A percentile compares a stretch with the other conserved stretches of the same genome.
phyloP scores from a whole-genome alignment of 2,797 vertebrate species.

The Phoxinus dragarum region DNA sequence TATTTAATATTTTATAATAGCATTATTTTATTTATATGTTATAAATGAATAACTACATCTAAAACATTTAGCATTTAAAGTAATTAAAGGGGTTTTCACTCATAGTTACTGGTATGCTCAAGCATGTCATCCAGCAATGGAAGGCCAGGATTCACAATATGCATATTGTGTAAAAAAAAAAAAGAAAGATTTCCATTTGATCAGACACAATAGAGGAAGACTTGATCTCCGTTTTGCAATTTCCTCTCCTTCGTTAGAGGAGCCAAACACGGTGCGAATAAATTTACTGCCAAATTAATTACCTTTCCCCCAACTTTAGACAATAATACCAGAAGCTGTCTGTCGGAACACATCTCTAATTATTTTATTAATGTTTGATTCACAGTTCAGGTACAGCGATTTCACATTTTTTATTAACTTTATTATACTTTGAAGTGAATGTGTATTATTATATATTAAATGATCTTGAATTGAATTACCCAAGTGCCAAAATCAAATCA shows the following conservation, averaged over 20 bases:
- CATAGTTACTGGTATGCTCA: slow-evolving; percentile 68
- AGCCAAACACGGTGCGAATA: slow-evolving; percentile 75
- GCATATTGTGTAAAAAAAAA: slow-evolving; percentile 75
- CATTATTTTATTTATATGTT: neutral
- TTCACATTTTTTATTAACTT: slow-evolving; percentile 77
- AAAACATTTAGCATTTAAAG: slow-evolving; percentile 23
- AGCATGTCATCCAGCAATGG: slow-evolving; percentile 76
- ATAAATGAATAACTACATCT: slow-evolving; percentile 37
- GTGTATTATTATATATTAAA: slow-evolving; percentile 72
- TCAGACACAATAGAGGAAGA: slow-evolving; percentile 76
- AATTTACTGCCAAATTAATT: slow-evolving; percentile 83
- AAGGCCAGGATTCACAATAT: slow-evolving; percentile 74
- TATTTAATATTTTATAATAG: neutral
- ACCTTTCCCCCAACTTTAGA: slow-evolving; percentile 81
- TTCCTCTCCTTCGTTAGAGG: slow-evolving; percentile 78
- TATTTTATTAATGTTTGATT: slow-evolving; percentile 80
- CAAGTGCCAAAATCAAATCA: slow-evolving; percentile 72
- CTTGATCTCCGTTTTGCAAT: slow-evolving; percentile 65
- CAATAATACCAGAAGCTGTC: slow-evolving; percentile 77
- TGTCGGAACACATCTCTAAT: slow-evolving; percentile 75
- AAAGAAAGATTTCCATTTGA: slow-evolving; percentile 78
- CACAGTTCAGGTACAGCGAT: slow-evolving; percentile 80
- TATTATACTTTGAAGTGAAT: slow-evolving; percentile 78
- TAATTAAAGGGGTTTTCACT: slow-evolving; percentile 41
- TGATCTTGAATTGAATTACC: slow-evolving; percentile 76